phyloP scores from a whole-genome alignment of 2,888 invertebrate genomes.

The Dexiosoma caninum region DNA sequence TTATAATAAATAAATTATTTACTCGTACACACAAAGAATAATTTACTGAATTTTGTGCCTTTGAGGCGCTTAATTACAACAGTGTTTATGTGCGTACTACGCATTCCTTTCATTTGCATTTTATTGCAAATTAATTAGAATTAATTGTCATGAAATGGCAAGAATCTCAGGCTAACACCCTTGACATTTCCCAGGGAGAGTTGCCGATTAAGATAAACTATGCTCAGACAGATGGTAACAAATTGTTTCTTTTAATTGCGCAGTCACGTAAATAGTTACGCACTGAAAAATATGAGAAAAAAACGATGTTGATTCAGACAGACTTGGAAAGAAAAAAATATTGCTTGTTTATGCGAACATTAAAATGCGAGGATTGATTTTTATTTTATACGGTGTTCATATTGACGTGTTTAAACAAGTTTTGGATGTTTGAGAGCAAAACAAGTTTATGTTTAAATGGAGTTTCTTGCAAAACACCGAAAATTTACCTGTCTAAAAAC shows the following conservation, averaged over 20 bases:
- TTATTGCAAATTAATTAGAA: constrained; percentile 48
- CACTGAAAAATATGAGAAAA: neutral
- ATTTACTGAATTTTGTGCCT: constrained; percentile 13
- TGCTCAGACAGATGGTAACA: constrained; percentile 11
- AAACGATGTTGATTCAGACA: neutral
- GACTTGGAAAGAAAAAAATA: neutral
- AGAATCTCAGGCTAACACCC: neutral
- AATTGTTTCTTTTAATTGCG: constrained; percentile 6
- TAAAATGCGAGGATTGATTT: neutral
- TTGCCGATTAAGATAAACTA: constrained; percentile 33
- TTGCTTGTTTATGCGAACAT: neutral
- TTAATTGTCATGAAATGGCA: constrained; percentile 47
- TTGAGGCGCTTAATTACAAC: neutral
- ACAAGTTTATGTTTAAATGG: too few relatives aligned
- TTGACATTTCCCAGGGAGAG: constrained; percentile 20
- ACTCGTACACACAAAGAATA: neutral
- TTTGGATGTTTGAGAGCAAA: too few relatives aligned
- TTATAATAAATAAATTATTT: constrained; percentile 8
- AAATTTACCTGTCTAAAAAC: too few relatives aligned
- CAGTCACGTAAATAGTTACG: neutral
- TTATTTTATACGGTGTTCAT: too few relatives aligned
- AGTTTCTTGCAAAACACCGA: too few relatives aligned
- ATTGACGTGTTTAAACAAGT: too few relatives aligned
- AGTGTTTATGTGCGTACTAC: neutral
- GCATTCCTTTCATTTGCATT: neutral